Evolutionary conservation across 1,140 invertebrate species (phyloP).

Genomic region (Meloidogyne chitwoodi): DNA sequence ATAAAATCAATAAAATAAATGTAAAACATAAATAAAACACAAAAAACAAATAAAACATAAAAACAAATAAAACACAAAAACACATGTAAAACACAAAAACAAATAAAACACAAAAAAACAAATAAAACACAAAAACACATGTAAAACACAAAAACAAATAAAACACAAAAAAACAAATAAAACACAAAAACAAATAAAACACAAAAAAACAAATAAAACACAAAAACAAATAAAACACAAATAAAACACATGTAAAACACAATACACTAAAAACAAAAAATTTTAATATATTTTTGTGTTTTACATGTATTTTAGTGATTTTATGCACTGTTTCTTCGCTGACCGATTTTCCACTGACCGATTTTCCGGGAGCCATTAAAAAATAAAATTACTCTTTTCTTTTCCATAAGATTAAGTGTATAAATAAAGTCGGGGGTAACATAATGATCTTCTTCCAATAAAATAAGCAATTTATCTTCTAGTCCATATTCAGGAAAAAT

Average conservation of each 20-base stretch:
- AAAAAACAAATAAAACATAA: too few species aligned
- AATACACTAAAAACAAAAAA: too few species aligned
- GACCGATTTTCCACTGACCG: too few species aligned
- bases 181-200: background rate
- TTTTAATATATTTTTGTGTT: too few species aligned
- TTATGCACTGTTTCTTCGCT: too few species aligned
- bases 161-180: background rate
- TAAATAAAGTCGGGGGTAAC: conserved; percentile 90
- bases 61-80: background rate
- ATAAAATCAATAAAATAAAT: too few species aligned
- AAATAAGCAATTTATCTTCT: conserved; percentile 72
- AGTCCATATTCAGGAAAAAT: conserved; percentile 62
- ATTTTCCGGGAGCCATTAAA: too few species aligned
- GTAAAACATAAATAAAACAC: background rate
- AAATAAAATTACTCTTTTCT: conserved; percentile 59
- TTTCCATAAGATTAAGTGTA: conserved; percentile 67
- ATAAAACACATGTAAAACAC: too few species aligned
- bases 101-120: background rate
- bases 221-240: too few species aligned
- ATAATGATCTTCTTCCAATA: conserved; percentile 97
- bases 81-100: background rate
- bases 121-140: background rate
- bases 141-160: background rate
- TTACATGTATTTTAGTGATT: too few species aligned
- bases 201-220: background rate